Base-by-base conservation (phyloP, 2,113 vertebrate species). In the Calidris pygmaea region DNA sequence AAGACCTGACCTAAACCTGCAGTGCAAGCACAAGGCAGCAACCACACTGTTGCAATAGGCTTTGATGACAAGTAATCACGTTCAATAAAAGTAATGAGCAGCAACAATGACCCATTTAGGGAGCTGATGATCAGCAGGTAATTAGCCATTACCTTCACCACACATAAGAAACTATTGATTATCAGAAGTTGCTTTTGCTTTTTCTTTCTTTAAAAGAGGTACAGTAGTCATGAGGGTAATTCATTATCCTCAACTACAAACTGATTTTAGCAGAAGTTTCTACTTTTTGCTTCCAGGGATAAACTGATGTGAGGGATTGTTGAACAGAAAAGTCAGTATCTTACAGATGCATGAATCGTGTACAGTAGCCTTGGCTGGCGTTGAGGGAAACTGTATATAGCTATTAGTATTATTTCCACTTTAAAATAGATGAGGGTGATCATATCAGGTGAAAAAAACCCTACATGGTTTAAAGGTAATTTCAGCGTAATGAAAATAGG, bases 41-140 rank as follows among this genome's bases (percentile, higher is more conserved):
- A 27, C 45, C 30, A 24, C 63, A 39, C 75, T 94, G 55, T 90
- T 95, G 90, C 75, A 96, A 59, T 9, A 88, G 85, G 37, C 50
- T 96, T 91, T 93, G 82, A 83, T 96, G 93, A 77, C 92, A 96
- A 80, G 41, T 83, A 66, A 77, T 91, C 75, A 76, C 3, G 7
- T 94, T 94, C 78, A 96, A 24, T 93, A 94, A 91, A 95, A 96
- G 58, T 94, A 80, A 96, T 74, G 82, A 95, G 85, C 79, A 96
- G 32, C 67, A 94, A 14, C 66, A 94, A 3, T 90, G 59, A 93
- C 71, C 87, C 14, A 3, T 50, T 95, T 48, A 1, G 2, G 58
- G 45, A 85, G 55, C 20, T 76, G 63, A 65, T 73, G 85, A 83
- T 93, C 81, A 89, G 87, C 81, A 95, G 87, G 66, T 97, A 79